Evolutionary conservation across 2,888 invertebrate genomes (phyloP), one percentile per base, ranked within the genome.

Genomic region (Drosophila pseudotalamancana): DNA sequence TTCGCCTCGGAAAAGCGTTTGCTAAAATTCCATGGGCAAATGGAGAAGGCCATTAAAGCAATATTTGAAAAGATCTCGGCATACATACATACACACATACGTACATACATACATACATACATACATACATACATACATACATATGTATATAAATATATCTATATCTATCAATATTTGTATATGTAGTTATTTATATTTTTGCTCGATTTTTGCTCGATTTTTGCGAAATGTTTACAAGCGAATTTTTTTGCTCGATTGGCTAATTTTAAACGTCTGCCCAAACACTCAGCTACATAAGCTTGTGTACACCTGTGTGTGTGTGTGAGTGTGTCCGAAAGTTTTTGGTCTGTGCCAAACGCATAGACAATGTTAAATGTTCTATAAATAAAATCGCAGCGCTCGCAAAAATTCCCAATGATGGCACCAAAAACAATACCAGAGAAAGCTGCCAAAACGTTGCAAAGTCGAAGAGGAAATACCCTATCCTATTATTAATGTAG

Each of bases 321-420:
- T 37, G 21, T 18, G 57, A 49, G 43, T 71, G 37, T 53, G 14
- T 19, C 43, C 49, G 51, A 63, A 68, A 49, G 23, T 70, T 62
- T 51, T 69, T 55, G 27, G 72, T 66, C 71, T 66, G 39, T 18
- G 67, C 40, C 59, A 73, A 76, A 57, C 74, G 66, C 75, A 77
- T 66, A 77, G 74, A 81, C 70, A 77, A 77, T 76, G 49, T 63
- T 66, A 71, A 80, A 77, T 78, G 72, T 60, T 63, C 55, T 49
- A 21, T 43, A 49, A 57, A 73, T 78, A 63, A 43, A 42, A 35
- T 43, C 18, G 50, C 25, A 49, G 27, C 25, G 42, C 62, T 46
- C 42, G 67, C 65, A 34, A 77, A 79, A 81, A 68, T 72, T 79
- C 82, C 79, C 76, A 49, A 55, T 55, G 66, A 66, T 56, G 62